A percentile compares a stretch with the other conserved stretches of the same genome.
phyloP scores from a whole-genome alignment of 2,888 invertebrate genomes.

The Bombyx huttoni region DNA sequence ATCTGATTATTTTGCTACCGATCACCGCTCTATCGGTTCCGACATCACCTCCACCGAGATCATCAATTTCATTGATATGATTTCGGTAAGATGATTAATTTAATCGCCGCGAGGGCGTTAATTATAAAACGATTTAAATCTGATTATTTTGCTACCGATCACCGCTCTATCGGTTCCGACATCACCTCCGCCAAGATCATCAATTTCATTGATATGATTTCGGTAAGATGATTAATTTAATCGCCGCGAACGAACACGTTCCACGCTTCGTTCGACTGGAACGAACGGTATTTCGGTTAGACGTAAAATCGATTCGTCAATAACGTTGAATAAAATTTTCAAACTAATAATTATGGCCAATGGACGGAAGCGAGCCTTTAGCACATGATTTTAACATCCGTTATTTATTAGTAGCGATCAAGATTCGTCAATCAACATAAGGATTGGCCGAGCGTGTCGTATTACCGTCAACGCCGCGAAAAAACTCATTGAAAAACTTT shows the following conservation, averaged over 20 bases:
- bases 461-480: conserved; percentile 6
- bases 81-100: conserved; percentile 48
- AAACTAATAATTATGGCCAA: neutral
- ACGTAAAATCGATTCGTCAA: neutral
- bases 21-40: conserved; percentile 42
- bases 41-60: conserved; percentile 36
- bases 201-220: conserved; percentile 50
- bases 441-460: neutral
- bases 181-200: conserved; percentile 38
- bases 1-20: conserved; percentile 62
- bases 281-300: neutral
- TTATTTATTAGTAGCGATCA: conserved; percentile 8
- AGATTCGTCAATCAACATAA: neutral
- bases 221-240: conserved; percentile 45
- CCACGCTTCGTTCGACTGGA: neutral
- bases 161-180: conserved; percentile 44
- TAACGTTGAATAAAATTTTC: neutral
- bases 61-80: conserved; percentile 53
- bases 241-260: conserved; percentile 11
- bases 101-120: too few species aligned
- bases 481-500: conserved; percentile 2
- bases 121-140: conserved; percentile 61
- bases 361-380: neutral
- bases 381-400: neutral
- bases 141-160: conserved; percentile 60